phyloP scores from a whole-genome alignment of 23 tunicate species.

The Styela plicata region DNA sequence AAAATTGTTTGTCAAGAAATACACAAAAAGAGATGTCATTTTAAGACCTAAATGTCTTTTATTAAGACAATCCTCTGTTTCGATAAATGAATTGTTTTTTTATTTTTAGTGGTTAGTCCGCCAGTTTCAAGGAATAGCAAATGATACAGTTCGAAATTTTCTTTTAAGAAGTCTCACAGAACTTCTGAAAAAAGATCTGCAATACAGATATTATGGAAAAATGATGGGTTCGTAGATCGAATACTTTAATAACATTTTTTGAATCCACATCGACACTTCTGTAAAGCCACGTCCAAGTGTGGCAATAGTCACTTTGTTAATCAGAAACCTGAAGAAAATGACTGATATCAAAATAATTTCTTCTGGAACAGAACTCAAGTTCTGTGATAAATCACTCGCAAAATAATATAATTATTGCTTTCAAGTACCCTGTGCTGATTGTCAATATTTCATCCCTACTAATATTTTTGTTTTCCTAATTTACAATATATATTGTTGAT shows the following conservation, averaged over 20 bases:
- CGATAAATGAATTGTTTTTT: not conserved
- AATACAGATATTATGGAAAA: slow-evolving; percentile 72
- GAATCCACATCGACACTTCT: no score
- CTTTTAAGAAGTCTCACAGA: slow-evolving; percentile 70
- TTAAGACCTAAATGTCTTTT: no score
- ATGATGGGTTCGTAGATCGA: slow-evolving; percentile 78
- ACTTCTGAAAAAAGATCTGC: slow-evolving; percentile 47
- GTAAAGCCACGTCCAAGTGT: no score
- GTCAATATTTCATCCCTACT: not conserved
- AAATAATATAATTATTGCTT: not conserved
- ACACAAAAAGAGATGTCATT: no score
- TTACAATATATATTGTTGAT: not conserved
- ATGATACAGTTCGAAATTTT: slow-evolving; percentile 79
- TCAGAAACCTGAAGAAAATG: no score
- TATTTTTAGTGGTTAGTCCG: slow-evolving; percentile 62
- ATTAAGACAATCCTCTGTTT: not conserved
- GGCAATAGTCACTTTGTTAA: no score
- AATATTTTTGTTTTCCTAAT: slow-evolving; percentile 12
- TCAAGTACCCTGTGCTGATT: not conserved
- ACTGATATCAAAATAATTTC: no score
- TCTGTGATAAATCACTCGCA: no score
- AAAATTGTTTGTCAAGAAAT: no score
- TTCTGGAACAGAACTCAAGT: no score
- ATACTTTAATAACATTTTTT: not conserved
- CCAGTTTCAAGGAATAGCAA: slow-evolving; percentile 80